Conservation (phyloP, 64 coral and sea anemone species). For the Stichodactyla helianthus region DNA sequence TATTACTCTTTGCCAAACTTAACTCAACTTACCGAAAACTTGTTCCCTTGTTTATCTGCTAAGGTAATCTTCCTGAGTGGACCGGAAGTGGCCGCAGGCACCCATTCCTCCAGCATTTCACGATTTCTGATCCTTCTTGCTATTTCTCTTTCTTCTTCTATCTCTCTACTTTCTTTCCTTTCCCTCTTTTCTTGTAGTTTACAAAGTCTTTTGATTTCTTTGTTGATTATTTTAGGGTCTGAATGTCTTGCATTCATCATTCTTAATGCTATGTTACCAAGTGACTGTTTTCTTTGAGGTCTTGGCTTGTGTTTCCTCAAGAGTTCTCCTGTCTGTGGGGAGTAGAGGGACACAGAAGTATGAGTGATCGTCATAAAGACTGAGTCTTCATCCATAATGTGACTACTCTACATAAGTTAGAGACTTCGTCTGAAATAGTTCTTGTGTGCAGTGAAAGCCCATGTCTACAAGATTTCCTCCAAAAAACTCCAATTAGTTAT, state of each 20-base stretch:
- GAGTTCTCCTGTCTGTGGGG: background rate
- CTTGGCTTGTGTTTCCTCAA: background rate
- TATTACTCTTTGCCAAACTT: background rate
- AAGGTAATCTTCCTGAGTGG: background rate
- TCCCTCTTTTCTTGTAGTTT: background rate
- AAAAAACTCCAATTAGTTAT: too few relatives aligned
- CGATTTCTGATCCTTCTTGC: background rate
- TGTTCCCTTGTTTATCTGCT: background rate
- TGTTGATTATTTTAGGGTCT: background rate
- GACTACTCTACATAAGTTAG: too few relatives aligned
- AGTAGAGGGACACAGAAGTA: background rate
- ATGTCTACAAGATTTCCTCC: too few relatives aligned
- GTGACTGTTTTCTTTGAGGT: background rate
- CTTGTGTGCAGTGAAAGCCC: too few relatives aligned
- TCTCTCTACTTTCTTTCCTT: background rate
- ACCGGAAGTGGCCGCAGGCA: background rate
- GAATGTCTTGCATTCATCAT: background rate
- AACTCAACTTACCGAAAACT: background rate
- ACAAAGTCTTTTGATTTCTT: background rate
- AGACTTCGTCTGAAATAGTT: too few relatives aligned
- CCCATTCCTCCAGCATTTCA: background rate
- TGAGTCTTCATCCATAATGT: background rate
- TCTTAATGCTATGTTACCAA: background rate
- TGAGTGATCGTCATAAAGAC: background rate
- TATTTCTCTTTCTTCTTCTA: constrained; percentile 2